These are phyloP conservation scores for Drosophila macrospina DNA, from an alignment of 2,888 invertebrate species.

Conservation along the genomic window DNA sequence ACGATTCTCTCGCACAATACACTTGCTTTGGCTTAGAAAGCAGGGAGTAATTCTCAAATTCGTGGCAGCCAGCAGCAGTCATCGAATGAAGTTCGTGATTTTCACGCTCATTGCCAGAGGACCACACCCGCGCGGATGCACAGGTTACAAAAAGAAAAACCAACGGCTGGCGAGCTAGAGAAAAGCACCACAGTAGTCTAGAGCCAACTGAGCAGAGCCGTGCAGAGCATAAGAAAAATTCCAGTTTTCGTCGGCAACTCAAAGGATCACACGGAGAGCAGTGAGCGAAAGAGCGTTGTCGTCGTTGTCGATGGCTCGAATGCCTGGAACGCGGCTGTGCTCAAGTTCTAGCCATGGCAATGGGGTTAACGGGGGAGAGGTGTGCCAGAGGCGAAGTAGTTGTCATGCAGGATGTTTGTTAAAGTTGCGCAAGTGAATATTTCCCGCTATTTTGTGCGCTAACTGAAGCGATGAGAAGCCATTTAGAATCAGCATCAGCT, in stretches of 20 bases:
- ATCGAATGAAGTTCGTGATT: slow-evolving; percentile 39
- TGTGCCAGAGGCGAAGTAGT: slow-evolving; percentile 33
- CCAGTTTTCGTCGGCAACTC: slow-evolving; percentile 59
- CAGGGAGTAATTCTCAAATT: slow-evolving; percentile 25
- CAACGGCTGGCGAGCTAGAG: slow-evolving; percentile 44
- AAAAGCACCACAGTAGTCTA: slow-evolving; percentile 44
- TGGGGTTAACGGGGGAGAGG: background rate
- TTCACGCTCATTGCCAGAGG: slow-evolving; percentile 66
- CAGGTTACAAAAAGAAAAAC: slow-evolving; percentile 77
- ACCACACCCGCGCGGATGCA: slow-evolving; percentile 85
- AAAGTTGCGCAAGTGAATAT: slow-evolving; percentile 71
- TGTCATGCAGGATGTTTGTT: slow-evolving; percentile 57
- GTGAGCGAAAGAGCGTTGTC: slow-evolving; percentile 22
- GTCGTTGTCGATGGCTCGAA: slow-evolving; percentile 27
- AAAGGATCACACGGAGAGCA: slow-evolving; percentile 70
- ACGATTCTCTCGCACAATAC: slow-evolving; percentile 6
- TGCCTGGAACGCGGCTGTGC: slow-evolving; percentile 39
- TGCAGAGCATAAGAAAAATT: slow-evolving; percentile 59
- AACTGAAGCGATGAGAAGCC: slow-evolving; percentile 2
- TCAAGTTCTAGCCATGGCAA: slow-evolving; percentile 29
- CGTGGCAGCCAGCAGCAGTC: too few relatives aligned
- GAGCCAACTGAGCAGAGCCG: slow-evolving; percentile 21
- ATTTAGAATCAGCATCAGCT: slow-evolving; percentile 40
- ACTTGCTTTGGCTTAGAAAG: background rate
- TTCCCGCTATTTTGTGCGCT: slow-evolving; percentile 64